Conservation (phyloP, 2,797 vertebrate genomes). For the Karalla daura region DNA sequence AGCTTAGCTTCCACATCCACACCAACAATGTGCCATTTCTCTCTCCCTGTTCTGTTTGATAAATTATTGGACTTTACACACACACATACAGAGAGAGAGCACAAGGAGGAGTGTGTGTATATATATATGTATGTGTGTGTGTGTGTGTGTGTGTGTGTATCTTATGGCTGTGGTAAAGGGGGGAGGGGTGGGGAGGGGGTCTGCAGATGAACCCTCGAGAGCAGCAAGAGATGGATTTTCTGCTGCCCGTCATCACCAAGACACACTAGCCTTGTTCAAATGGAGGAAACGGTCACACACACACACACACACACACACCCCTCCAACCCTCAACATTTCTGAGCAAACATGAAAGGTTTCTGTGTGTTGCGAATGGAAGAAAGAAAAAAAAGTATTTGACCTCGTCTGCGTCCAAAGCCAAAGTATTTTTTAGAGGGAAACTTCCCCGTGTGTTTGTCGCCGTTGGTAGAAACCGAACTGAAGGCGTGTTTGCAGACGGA, state of each 20-base stretch:
- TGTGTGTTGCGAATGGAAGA: constrained; percentile 48
- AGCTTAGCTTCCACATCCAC: constrained; percentile 25
- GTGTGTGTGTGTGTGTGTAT: constrained; percentile 24
- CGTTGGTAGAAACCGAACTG: neutral
- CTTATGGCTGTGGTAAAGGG: constrained; percentile 28
- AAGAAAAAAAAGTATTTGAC: constrained; percentile 10
- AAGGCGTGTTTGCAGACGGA: neutral
- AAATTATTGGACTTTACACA: constrained; percentile 7
- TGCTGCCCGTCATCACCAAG: constrained; percentile 42
- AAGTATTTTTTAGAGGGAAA: constrained; percentile 46
- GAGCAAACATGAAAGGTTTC: constrained; percentile 6
- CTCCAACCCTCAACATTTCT: neutral
- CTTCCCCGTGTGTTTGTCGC: constrained; percentile 14
- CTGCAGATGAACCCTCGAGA: neutral
- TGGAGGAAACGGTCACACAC: constrained; percentile 13
- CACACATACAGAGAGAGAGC: constrained; percentile 7
- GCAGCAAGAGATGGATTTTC: constrained; percentile 18
- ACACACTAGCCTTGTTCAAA: constrained; percentile 24
- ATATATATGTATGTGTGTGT: constrained; percentile 14
- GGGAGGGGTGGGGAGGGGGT: neutral
- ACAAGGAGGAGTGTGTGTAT: too few relatives aligned
- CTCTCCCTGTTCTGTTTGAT: constrained; percentile 30
- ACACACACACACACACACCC: too few relatives aligned
- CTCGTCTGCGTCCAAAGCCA: constrained; percentile 53
- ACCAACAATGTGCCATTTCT: constrained; percentile 74